Evolutionary conservation across 2,797 vertebrate genomes (phyloP).

Genomic region (Hybognathus amarus): DNA sequence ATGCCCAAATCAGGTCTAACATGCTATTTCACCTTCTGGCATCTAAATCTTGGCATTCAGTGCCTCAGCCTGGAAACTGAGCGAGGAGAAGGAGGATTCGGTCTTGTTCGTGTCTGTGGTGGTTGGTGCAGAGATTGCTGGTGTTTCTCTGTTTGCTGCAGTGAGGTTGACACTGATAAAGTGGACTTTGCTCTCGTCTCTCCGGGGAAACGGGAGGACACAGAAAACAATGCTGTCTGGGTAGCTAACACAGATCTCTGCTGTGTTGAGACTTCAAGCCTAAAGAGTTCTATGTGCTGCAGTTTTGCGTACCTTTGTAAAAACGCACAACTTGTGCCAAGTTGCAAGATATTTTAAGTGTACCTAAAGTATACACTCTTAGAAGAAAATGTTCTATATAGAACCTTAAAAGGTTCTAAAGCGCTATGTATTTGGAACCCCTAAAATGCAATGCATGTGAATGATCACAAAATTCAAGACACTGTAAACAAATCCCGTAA

Average conservation of each 20-base stretch:
- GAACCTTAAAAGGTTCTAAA: no score
- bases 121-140: slow-evolving; percentile 44
- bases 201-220: slow-evolving; percentile 35
- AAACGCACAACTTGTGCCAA: no score
- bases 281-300: slow-evolving; percentile 10
- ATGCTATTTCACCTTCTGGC: slow-evolving; percentile 8
- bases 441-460: no score
- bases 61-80: not conserved
- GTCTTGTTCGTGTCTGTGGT: slow-evolving; percentile 4
- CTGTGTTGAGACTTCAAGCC: slow-evolving; percentile 36
- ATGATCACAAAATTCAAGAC: no score
- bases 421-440: no score
- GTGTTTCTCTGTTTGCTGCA: slow-evolving; percentile 41
- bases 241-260: slow-evolving; percentile 48
- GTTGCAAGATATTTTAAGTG: no score
- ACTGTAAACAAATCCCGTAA: no score
- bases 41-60: not conserved
- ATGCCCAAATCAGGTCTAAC: not conserved
- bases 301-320: not conserved
- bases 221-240: slow-evolving; percentile 52
- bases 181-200: slow-evolving; percentile 46
- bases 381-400: no score
- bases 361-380: no score
- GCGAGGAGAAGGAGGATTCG: not conserved
- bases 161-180: slow-evolving; percentile 54